Conservation (phyloP, 2,113 vertebrate species). For the Ochotona curzoniae region DNA sequence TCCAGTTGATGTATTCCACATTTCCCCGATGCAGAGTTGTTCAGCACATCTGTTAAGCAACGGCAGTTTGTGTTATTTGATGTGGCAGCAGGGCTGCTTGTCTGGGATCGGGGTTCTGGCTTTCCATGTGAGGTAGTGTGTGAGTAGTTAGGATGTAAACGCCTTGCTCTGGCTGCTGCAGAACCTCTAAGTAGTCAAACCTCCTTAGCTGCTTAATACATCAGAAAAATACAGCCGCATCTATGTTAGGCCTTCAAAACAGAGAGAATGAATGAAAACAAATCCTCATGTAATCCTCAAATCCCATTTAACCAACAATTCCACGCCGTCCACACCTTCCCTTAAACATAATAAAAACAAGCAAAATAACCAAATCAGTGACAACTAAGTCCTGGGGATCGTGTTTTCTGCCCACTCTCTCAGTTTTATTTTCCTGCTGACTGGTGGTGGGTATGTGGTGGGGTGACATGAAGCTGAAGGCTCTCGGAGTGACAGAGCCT, state of each 20-base stretch:
- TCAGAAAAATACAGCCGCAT: neutral
- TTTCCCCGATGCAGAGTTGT: neutral
- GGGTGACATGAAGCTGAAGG: accelerated
- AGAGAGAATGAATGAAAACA: neutral
- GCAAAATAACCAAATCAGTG: neutral
- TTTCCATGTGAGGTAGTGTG: neutral
- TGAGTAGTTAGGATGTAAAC: neutral
- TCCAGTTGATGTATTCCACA: accelerated
- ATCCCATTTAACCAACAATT: neutral
- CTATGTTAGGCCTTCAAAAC: neutral
- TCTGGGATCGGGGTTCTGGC: neutral
- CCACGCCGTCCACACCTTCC: neutral
- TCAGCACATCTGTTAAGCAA: neutral
- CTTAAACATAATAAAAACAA: neutral
- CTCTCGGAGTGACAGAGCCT: neutral
- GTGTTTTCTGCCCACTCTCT: neutral
- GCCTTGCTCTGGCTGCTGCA: neutral
- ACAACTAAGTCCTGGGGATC: neutral
- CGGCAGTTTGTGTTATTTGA: neutral
- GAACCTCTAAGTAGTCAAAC: neutral
- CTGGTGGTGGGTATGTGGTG: accelerated
- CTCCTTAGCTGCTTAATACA: neutral
- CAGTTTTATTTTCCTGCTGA: neutral
- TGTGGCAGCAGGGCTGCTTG: neutral
- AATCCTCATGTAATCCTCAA: neutral